Base-by-base conservation (phyloP, 2,888 invertebrate genomes). In the Drosophila sordidula region DNA sequence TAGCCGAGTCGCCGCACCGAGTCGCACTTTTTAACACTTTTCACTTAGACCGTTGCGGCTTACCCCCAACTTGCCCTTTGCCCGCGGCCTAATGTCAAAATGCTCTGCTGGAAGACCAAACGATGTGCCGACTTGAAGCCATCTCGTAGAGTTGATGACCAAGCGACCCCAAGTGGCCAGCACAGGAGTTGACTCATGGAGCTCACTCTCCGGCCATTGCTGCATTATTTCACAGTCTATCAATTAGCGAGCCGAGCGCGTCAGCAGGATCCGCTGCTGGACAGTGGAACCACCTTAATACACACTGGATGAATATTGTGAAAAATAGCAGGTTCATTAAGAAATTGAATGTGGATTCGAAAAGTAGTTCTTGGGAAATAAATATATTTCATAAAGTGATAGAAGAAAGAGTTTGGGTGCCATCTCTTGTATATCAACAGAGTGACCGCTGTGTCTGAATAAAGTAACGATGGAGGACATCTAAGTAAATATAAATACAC, bases 161-260 rank as follows among this genome's bases (percentile, higher is more conserved):
- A 52, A 11, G 9, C 29, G 49, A 34, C 42, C 46, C 25, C 50
- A 66, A 47, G 32, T 64, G 76, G 58, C 45, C 70, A 64, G 50
- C 79, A 70, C 75, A 59, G 71, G 59, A 75, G 71, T 75, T 77
- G 50, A 32, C 46, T 55, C 45, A 42, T 41, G 25, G 34, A 57
- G 70, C 77, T 77, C 56, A 71, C 70, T 79, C 69, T 69, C 64
- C 55, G 42, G 65, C 52, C 86, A 80, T 77, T 79, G 72, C 77
- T 79, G 74, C 87, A 89, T 78, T 70, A 84, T 87, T 86, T 86
- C 87, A 86, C 89, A 86, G 89, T 84, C 87, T 86, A 87, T 89
- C 87, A 89, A 84, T 86, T 87, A 89, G 85, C 73, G 46, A 52
- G 58, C 52, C 22, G 61, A 69, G 67, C 85, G 72, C 76, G 68